Evolutionary conservation across 2,888 invertebrate genomes (phyloP).

Genomic region (Leucophenga montana): DNA sequence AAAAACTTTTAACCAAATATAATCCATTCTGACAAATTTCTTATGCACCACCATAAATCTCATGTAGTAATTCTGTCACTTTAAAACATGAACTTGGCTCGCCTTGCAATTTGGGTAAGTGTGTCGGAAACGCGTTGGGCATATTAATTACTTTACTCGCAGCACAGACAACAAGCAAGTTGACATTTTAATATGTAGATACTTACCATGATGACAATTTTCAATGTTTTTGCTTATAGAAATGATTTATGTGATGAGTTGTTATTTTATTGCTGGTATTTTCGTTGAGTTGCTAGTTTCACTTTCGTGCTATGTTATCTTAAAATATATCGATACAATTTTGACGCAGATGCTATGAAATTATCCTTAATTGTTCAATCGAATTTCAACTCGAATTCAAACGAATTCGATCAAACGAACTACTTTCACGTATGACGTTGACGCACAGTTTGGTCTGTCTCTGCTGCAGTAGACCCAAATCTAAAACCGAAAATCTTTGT

Average conservation of each 20-base stretch:
- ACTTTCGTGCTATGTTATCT: too few species aligned
- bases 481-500: too few species aligned
- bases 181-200: not conserved
- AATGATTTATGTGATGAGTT: too few species aligned
- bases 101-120: constrained; percentile 7
- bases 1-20: too few species aligned
- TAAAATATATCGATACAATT: not conserved
- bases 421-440: not conserved
- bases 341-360: not conserved
- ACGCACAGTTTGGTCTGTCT: not conserved
- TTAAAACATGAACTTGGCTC: not conserved
- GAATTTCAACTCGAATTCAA: not conserved
- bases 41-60: not conserved
- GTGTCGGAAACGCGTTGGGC: not conserved
- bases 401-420: not conserved
- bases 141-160: not conserved
- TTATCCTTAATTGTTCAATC: constrained; percentile 13
- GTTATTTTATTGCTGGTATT: too few species aligned
- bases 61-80: too few species aligned
- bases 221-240: too few species aligned
- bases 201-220: not conserved
- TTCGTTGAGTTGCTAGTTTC: too few species aligned
- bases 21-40: not conserved
- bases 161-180: not conserved
- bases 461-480: not conserved